These are phyloP conservation scores for Podarcis siculus DNA, from an alignment of 2,797 vertebrate genomes.

Conservation along the genomic window DNA sequence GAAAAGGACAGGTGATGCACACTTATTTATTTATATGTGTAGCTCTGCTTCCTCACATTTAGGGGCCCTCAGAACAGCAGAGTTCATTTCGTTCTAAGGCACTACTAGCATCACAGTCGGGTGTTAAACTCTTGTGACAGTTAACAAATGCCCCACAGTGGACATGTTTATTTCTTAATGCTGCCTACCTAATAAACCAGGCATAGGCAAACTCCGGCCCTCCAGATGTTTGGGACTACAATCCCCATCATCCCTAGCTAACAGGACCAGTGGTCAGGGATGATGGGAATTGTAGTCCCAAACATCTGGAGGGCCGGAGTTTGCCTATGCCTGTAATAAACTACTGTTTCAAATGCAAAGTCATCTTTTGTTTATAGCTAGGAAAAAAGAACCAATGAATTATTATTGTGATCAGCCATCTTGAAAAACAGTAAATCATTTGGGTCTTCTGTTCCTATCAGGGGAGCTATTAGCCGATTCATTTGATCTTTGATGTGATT, in stretches of 20 bases:
- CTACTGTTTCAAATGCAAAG: not conserved
- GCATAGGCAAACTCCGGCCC: too few relatives aligned
- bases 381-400: not conserved
- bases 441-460: not conserved
- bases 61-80: not conserved
- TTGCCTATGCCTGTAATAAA: not conserved
- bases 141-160: not conserved
- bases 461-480: not conserved
- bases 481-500: not conserved
- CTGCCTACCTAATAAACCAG: too few relatives aligned
- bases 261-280: too few relatives aligned
- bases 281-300: too few relatives aligned
- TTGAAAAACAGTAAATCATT: conserved; percentile 3
- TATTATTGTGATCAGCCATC: conserved; percentile 7
- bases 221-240: too few relatives aligned
- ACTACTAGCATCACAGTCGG: not conserved
- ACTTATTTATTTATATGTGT: not conserved
- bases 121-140: not conserved
- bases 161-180: not conserved
- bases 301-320: too few relatives aligned
- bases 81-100: not conserved
- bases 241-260: too few relatives aligned
- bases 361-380: not conserved
- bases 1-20: not conserved
- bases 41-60: not conserved